Evolutionary conservation across 2,888 invertebrate genomes (phyloP).

Genomic region (Stenodera caucasica): DNA sequence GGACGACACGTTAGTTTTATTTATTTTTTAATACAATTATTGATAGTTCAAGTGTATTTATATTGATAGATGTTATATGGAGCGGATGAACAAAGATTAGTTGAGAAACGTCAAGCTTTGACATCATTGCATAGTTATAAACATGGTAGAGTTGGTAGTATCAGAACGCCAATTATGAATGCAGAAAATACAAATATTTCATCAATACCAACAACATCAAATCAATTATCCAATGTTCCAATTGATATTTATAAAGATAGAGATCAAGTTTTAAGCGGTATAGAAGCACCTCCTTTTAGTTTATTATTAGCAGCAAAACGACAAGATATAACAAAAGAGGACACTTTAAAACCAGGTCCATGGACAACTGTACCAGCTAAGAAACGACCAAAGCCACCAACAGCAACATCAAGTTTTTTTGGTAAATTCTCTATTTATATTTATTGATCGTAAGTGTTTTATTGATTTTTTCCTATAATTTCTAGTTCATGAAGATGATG

Average conservation of each 20-base stretch:
- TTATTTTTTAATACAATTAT: slow-evolving; percentile 19
- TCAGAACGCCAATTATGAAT: slow-evolving; percentile 36
- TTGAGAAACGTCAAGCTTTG: slow-evolving; percentile 75
- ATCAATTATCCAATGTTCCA: slow-evolving; percentile 48
- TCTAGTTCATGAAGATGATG: slow-evolving; percentile 67
- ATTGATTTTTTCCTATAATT: slow-evolving; percentile 20
- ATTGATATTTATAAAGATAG: slow-evolving; percentile 48
- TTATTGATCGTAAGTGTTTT: slow-evolving; percentile 11
- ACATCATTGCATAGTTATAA: slow-evolving; percentile 73
- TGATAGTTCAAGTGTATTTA: slow-evolving; percentile 10
- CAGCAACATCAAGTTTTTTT: slow-evolving; percentile 55
- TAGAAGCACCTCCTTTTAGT: slow-evolving; percentile 52
- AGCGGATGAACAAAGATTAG: slow-evolving; percentile 58
- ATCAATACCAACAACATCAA: slow-evolving; percentile 23
- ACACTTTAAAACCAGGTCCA: slow-evolving; percentile 68
- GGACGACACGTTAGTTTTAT: slow-evolving; percentile 54
- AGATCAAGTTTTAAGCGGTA: slow-evolving; percentile 51
- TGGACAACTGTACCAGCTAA: slow-evolving; percentile 63
- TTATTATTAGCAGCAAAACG: slow-evolving; percentile 62
- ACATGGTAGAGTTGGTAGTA: slow-evolving; percentile 60
- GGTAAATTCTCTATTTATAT: slow-evolving; percentile 40
- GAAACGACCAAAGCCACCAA: slow-evolving; percentile 45
- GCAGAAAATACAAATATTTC: neutral
- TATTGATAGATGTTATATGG: slow-evolving; percentile 65
- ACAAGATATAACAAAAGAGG: slow-evolving; percentile 66